phyloP scores from a whole-genome alignment of 2,113 vertebrate species.

The Panthera leo region DNA sequence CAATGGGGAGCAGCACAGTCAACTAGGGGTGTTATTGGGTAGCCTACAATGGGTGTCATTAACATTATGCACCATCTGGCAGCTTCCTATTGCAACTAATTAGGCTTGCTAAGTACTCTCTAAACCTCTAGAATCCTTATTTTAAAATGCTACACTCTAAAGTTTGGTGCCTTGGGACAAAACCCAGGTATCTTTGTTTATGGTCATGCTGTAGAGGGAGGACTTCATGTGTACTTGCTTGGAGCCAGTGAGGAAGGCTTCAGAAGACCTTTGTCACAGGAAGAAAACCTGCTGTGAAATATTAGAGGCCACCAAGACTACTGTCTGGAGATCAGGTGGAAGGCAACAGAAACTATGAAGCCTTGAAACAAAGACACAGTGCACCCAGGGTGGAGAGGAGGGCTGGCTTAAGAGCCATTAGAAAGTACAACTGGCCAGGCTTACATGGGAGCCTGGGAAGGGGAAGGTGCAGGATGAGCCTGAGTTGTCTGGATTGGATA shows the following conservation, averaged over 20 bases:
- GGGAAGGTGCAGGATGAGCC: too few relatives aligned
- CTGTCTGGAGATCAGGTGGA: background rate
- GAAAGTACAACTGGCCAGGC: background rate
- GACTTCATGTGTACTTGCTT: background rate
- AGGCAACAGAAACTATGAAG: background rate
- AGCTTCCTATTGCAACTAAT: background rate
- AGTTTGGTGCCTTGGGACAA: background rate
- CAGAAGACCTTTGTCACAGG: background rate
- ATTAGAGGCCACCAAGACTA: background rate
- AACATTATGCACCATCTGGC: background rate
- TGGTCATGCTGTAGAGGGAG: background rate
- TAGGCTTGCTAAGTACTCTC: background rate
- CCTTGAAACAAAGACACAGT: background rate
- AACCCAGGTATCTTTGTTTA: background rate
- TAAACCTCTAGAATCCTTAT: slow-evolving; percentile 36
- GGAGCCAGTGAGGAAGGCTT: background rate
- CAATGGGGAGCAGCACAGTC: background rate
- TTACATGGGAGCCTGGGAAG: rapidly evolving
- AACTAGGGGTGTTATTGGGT: background rate
- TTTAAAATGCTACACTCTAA: background rate
- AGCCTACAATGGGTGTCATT: background rate
- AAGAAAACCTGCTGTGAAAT: background rate
- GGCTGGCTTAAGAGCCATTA: background rate
- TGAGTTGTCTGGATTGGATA: background rate
- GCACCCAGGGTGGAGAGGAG: background rate